Percentiles rank a stretch among this genome's conserved stretches.
Evolutionary conservation across 2,113 vertebrate genomes (phyloP).

Genomic region (Oreochromis tanganicae): DNA sequence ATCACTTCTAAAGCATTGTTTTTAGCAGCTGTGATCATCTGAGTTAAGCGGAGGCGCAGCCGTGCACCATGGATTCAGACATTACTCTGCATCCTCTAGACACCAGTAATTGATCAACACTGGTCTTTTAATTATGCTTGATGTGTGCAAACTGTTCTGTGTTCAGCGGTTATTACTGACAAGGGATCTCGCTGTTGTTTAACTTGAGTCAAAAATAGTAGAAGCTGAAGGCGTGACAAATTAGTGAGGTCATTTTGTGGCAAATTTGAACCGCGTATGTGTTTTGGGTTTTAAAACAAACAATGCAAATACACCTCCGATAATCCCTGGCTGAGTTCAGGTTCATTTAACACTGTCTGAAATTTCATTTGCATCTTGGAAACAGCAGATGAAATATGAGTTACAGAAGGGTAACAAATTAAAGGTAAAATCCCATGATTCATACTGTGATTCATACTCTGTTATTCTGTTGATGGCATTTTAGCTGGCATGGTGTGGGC

Average conservation of each 20-base stretch:
- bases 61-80: neutral
- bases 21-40: neutral
- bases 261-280: neutral
- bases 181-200: neutral
- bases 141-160: neutral
- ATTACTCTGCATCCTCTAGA: neutral
- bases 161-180: neutral
- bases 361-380: neutral
- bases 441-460: neutral
- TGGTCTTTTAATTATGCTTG: neutral
- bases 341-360: neutral
- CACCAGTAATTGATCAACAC: neutral
- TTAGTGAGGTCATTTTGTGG: neutral
- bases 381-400: neutral
- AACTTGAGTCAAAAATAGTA: neutral
- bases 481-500: neutral
- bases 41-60: neutral
- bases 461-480: neutral
- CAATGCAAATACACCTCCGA: neutral
- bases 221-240: neutral
- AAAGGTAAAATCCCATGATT: rapidly evolving
- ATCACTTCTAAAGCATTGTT: neutral
- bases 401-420: neutral
- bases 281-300: neutral
- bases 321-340: neutral